phyloP scores from a whole-genome alignment of 53 echinoderm and acorn worm species.

The Apostichopus leukothele region DNA sequence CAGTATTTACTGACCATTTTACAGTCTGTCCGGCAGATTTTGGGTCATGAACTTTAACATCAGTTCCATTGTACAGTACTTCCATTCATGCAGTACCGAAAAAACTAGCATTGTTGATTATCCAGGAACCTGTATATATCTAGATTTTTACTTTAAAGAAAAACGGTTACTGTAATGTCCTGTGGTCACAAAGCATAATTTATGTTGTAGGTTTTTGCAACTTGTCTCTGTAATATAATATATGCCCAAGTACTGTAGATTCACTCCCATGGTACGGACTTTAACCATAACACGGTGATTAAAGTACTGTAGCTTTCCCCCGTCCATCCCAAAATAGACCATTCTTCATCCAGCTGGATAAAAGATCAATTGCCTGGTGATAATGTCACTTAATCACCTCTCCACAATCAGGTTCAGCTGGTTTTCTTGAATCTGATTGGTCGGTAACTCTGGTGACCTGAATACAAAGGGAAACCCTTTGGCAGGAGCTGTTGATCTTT shows the following conservation, averaged over 20 bases:
- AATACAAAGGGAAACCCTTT: not conserved
- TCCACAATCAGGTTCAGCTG: not conserved
- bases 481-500: not conserved
- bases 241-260: not conserved
- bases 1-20: too few species aligned
- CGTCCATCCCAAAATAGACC: not conserved
- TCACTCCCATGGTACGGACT: not conserved
- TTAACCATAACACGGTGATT: not conserved
- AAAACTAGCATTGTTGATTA: too few species aligned
- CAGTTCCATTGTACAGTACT: too few species aligned
- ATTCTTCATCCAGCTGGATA: not conserved
- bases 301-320: not conserved
- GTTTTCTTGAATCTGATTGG: not conserved
- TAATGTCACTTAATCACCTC: not conserved
- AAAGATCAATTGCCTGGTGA: not conserved
- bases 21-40: too few species aligned
- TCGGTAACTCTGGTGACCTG: not conserved
- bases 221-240: not conserved
- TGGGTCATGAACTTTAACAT: too few species aligned
- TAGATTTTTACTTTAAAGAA: too few species aligned
- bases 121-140: too few species aligned
- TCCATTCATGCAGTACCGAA: too few species aligned
- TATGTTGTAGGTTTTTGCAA: not conserved
- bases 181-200: too few species aligned
- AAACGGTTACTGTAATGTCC: too few species aligned